Conservation (phyloP, 1,140 invertebrate species). For the Dinoponera quadriceps region DNA sequence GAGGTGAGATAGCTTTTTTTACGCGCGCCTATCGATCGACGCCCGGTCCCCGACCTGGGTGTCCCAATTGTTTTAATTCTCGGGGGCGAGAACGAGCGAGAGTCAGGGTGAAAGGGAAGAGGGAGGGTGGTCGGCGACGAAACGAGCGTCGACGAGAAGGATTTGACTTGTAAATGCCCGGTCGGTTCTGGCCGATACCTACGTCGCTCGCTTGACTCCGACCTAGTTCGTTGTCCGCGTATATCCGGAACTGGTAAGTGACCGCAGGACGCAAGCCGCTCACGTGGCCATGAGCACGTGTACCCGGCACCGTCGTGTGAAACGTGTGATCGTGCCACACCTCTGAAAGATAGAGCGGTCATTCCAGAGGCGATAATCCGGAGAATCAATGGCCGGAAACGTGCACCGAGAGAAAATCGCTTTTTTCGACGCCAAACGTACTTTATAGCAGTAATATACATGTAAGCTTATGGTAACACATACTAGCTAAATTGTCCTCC, state of each 20-base stretch:
- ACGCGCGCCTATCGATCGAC: slow-evolving; percentile 27
- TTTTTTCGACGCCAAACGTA: too few relatives aligned
- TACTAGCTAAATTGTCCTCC: too few relatives aligned
- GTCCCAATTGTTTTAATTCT: slow-evolving; percentile 55
- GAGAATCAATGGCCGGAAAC: background rate
- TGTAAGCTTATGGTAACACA: too few relatives aligned
- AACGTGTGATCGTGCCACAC: slow-evolving; percentile 91
- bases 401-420: background rate
- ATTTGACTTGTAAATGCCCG: slow-evolving; percentile 52
- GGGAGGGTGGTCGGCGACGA: background rate
- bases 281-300: slow-evolving; percentile 91
- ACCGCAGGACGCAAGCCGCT: slow-evolving; percentile 94
- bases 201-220: slow-evolving; percentile 94
- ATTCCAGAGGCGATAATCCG: background rate
- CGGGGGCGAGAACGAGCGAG: background rate
- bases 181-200: slow-evolving; percentile 75
- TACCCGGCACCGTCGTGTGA: slow-evolving; percentile 92
- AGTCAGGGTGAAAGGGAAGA: background rate
- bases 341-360: slow-evolving; percentile 85
- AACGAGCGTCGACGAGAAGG: slow-evolving; percentile 17
- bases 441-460: too few relatives aligned
- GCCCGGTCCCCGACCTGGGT: slow-evolving; percentile 10
- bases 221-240: slow-evolving; percentile 95
- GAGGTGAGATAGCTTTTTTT: slow-evolving; percentile 9
- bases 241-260: slow-evolving; percentile 95